Evolutionary conservation across 2,113 vertebrate species (phyloP).

Genomic region (Heterotilapia buettikoferi): DNA sequence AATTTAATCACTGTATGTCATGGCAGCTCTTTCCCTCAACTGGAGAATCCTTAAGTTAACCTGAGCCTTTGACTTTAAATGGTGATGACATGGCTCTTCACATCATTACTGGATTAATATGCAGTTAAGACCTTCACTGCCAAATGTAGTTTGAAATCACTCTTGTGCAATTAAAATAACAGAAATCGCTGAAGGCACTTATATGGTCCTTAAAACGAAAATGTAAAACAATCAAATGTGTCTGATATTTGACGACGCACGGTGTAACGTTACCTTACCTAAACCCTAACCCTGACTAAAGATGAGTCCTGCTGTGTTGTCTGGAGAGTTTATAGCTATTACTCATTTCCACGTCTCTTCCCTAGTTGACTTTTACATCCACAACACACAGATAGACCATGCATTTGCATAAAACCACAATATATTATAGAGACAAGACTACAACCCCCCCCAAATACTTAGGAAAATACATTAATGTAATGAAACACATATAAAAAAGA

Average conservation of each 20-base stretch:
- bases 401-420: neutral
- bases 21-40: neutral
- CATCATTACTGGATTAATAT: neutral
- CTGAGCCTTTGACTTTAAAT: neutral
- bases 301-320: neutral
- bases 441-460: neutral
- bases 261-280: neutral
- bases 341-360: neutral
- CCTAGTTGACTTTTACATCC: neutral
- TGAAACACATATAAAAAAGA: neutral
- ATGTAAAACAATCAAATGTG: neutral
- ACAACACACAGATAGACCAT: neutral
- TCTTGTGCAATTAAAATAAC: neutral
- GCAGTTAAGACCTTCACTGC: neutral
- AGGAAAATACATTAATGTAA: neutral
- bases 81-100: neutral
- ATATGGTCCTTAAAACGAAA: neutral
- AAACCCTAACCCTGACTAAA: neutral
- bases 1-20: neutral
- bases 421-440: neutral
- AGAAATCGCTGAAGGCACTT: neutral
- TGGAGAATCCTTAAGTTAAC: neutral
- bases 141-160: neutral
- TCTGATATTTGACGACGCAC: neutral
- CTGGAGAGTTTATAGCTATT: neutral